Evolutionary conservation across 2,888 invertebrate genomes (phyloP).

Genomic region (Charanyca ferruginea): DNA sequence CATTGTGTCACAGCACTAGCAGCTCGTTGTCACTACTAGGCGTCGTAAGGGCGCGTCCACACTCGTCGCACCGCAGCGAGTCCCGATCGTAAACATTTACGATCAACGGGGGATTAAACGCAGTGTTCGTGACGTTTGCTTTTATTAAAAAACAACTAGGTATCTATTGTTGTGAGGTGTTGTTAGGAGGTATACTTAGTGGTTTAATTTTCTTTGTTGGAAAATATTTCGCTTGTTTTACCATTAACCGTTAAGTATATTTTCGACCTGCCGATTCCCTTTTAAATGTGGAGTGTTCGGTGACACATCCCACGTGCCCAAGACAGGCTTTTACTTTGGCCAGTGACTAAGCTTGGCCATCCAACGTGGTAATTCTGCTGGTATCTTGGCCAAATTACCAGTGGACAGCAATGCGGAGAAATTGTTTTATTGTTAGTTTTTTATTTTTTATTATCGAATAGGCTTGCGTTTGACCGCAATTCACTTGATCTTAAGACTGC

Average conservation of each 20-base stretch:
- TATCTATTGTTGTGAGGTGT: conserved; percentile 63
- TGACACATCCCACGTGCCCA: too few relatives aligned
- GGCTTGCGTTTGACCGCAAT: too few relatives aligned
- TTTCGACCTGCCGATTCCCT: too few relatives aligned
- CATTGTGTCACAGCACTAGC: conserved; percentile 68
- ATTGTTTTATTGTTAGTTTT: too few relatives aligned
- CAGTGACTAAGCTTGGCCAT: too few relatives aligned
- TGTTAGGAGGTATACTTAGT: conserved; percentile 35
- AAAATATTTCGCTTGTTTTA: conserved; percentile 4
- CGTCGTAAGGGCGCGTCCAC: conserved; percentile 87
- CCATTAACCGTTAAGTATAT: neutral
- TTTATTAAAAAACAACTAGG: conserved; percentile 83
- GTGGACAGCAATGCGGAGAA: too few relatives aligned
- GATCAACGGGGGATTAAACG: conserved; percentile 85
- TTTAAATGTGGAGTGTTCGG: too few relatives aligned
- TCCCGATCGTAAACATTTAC: conserved; percentile 89
- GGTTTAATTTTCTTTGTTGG: conserved; percentile 38
- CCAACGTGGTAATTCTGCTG: too few relatives aligned
- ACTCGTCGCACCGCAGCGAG: conserved; percentile 78
- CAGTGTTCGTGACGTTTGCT: conserved; percentile 80
- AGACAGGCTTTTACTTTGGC: too few relatives aligned
- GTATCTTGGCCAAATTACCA: too few relatives aligned
- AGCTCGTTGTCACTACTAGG: conserved; percentile 81
- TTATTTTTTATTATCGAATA: too few relatives aligned
- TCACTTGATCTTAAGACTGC: too few relatives aligned